These are phyloP conservation scores for Euphonia xanthogaster DNA, from an alignment of 2,797 vertebrate genomes.

Conservation along the genomic window DNA sequence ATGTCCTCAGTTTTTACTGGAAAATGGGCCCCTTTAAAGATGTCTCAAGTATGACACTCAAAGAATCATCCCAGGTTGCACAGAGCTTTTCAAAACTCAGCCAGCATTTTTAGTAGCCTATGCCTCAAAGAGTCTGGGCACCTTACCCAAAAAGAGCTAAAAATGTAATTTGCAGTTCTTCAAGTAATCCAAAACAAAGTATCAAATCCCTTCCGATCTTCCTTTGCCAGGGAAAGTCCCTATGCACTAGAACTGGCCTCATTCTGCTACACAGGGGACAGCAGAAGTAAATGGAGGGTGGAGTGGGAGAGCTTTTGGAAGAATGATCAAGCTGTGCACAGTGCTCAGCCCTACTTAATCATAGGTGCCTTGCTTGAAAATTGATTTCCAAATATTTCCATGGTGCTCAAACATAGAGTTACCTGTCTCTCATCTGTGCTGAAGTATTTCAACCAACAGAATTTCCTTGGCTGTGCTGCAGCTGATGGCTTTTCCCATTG, in stretches of 20 bases:
- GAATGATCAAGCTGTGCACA: constrained; percentile 16
- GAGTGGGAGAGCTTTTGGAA: constrained; percentile 45
- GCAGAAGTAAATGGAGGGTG: constrained; percentile 51
- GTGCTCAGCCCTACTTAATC: constrained; percentile 47
- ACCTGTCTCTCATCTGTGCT: not conserved
- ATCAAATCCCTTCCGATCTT: constrained; percentile 51
- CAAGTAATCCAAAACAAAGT: constrained; percentile 57
- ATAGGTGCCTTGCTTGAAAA: constrained; percentile 13
- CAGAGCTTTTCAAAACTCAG: not conserved
- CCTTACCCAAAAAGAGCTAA: constrained; percentile 57
- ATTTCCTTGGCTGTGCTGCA: constrained; percentile 15
- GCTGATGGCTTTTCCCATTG: constrained; percentile 40
- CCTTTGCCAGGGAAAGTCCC: constrained; percentile 38
- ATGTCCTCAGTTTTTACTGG: not conserved
- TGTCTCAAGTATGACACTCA: not conserved
- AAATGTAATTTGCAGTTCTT: constrained; percentile 61
- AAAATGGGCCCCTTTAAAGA: constrained; percentile 27
- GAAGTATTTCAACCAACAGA: constrained; percentile 26
- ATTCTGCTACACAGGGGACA: not conserved
- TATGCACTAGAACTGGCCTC: not conserved
- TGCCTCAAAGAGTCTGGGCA: constrained; percentile 53
- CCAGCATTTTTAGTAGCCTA: constrained; percentile 41
- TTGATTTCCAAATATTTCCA: constrained; percentile 25
- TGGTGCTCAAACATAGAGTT: constrained; percentile 13
- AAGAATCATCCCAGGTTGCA: constrained; percentile 4